Evolutionary conservation across 2,888 invertebrate species (phyloP).

Genomic region (Lithophane semibrunnea): DNA sequence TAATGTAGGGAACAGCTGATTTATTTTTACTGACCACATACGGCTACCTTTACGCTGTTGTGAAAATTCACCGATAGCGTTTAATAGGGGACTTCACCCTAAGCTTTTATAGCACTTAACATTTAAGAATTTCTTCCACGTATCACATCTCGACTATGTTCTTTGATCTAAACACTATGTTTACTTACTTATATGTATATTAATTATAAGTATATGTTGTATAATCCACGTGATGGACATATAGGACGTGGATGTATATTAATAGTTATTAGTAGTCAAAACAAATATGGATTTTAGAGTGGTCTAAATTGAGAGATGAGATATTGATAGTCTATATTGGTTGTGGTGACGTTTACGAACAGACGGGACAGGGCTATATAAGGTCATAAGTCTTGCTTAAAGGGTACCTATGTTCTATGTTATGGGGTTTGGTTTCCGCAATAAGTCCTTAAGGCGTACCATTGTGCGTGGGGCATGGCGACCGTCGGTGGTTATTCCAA

Average conservation of each 20-base stretch:
- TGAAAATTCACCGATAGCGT: background rate
- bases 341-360: background rate
- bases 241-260: background rate
- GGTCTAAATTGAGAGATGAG: slow-evolving; percentile 18
- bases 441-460: too few relatives aligned
- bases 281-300: slow-evolving; percentile 21
- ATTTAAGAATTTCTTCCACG: background rate
- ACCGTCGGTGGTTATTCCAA: too few relatives aligned
- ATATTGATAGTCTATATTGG: slow-evolving; percentile 2
- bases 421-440: too few relatives aligned
- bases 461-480: too few relatives aligned
- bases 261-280: background rate
- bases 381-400: background rate
- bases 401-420: background rate
- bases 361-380: background rate
- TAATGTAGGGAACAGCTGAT: too few relatives aligned
- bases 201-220: background rate
- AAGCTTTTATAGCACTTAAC: background rate
- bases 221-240: slow-evolving; percentile 15
- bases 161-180: slow-evolving; percentile 3
- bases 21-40: background rate
- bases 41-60: background rate
- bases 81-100: background rate
- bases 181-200: background rate
- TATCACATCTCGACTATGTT: background rate